Percentiles rank a stretch among this genome's conserved stretches.
Evolutionary conservation across 1,140 invertebrate species (phyloP).

Genomic region (Thaumetopoea pityocampa): DNA sequence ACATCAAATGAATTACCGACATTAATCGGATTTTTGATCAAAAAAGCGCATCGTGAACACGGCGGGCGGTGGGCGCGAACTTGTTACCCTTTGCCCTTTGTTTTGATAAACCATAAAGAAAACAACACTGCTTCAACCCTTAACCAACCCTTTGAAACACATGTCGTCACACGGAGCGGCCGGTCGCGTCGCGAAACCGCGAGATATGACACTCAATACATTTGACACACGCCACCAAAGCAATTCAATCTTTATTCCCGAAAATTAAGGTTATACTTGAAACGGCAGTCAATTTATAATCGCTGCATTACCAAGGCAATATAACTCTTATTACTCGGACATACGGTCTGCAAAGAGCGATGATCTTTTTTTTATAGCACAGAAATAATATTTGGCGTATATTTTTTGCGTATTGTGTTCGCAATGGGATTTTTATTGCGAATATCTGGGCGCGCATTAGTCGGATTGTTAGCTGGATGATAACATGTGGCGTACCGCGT

Average conservation of each 20-base stretch:
- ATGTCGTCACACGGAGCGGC: constrained; percentile 44
- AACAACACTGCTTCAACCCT: constrained; percentile 57
- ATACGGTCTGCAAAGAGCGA: constrained; percentile 4
- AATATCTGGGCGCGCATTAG: constrained; percentile 45
- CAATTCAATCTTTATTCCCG: constrained; percentile 1
- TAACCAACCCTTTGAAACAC: constrained; percentile 57
- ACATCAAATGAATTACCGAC: constrained; percentile 46
- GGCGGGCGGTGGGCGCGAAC: constrained; percentile 59
- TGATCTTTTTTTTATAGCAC: not conserved
- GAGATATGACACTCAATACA: constrained; percentile 33
- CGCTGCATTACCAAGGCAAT: no score
- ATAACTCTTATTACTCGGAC: constrained; percentile 3
- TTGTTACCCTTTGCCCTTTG: constrained; percentile 64
- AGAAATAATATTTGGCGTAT: constrained; percentile 23
- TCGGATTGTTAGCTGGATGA: constrained; percentile 41
- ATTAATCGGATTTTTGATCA: constrained; percentile 46
- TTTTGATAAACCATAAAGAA: constrained; percentile 54
- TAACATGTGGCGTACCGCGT: constrained; percentile 52
- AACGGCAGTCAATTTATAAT: no score
- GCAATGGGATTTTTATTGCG: constrained; percentile 44
- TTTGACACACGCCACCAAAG: constrained; percentile 6
- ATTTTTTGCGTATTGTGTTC: constrained; percentile 34
- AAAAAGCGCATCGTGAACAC: constrained; percentile 36
- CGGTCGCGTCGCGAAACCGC: constrained; percentile 38
- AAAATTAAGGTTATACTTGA: constrained; percentile 1